Percentiles rank a stretch among this genome's conserved stretches.
Conservation (phyloP, 2,888 invertebrate species). For the Plemyria rubiginata region DNA sequence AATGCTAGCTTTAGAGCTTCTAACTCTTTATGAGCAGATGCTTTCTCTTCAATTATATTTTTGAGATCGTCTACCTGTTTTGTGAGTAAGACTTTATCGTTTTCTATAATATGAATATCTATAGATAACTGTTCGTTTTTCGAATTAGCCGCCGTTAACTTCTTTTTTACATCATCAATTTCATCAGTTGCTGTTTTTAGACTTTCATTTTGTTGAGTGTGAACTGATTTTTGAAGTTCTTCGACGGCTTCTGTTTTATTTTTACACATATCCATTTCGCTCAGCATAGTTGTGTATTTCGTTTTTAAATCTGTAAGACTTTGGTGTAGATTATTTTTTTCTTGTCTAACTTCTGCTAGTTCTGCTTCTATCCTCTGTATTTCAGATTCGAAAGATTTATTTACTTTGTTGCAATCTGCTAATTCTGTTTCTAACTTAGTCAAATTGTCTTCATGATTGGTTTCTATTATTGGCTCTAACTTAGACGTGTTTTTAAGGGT, state of each 20-base stretch:
- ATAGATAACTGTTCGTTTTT: conserved; percentile 80
- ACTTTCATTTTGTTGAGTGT: conserved; percentile 56
- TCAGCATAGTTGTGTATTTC: conserved; percentile 82
- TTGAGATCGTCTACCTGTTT: conserved; percentile 76
- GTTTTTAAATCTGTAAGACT: conserved; percentile 81
- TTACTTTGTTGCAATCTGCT: conserved; percentile 85
- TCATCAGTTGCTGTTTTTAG: conserved; percentile 64
- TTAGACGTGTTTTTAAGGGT: conserved; percentile 87
- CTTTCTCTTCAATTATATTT: conserved; percentile 58
- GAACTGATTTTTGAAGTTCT: conserved; percentile 73
- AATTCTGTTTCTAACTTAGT: conserved; percentile 87
- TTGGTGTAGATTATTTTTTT: conserved; percentile 77
- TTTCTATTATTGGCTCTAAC: conserved; percentile 89
- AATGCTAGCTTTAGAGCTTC: conserved; percentile 58
- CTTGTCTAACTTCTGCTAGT: conserved; percentile 70
- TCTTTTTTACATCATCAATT: conserved; percentile 73
- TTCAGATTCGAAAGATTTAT: conserved; percentile 85
- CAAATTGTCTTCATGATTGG: conserved; percentile 87
- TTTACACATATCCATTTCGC: conserved; percentile 71
- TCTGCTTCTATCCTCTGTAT: conserved; percentile 84
- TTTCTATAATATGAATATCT: conserved; percentile 80
- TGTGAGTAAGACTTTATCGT: conserved; percentile 77
- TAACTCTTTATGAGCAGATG: conserved; percentile 54
- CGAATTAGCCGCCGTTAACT: conserved; percentile 63
- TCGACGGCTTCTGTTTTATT: conserved; percentile 76